Base-by-base conservation (phyloP, 35 echinoderm and acorn worm genomes). In the Holothuria glaberrima region DNA sequence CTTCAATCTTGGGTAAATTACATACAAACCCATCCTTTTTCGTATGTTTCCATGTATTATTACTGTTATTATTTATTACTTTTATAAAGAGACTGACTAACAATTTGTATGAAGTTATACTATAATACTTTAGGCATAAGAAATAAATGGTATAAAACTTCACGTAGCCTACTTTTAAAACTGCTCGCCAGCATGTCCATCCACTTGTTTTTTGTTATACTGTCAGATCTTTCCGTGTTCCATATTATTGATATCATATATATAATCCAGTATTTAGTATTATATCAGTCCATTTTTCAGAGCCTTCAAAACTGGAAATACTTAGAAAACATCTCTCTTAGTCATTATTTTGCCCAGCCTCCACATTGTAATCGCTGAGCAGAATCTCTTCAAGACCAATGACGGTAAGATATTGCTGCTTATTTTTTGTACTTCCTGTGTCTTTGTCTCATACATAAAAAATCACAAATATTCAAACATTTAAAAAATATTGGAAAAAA, bases 1-100 rank as follows among this genome's bases (percentile, higher is more conserved):
- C 61, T 65, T 65, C 61, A 65, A 65, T 65, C 61, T 65, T 65
- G 61, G 61, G 61, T 65, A 65, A 65, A 65, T 65, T 65, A 65
- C 61, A 65, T 65, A 65, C 17, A 65, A n/a, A 65, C 61, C 27
- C 61, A 65, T 65, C 61, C 61, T 65, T 65, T 65, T 65, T 65
- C 61, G 61, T 65, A 65, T 65, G 4, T 65, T 65, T 65, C 61
- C 4, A 65, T 65, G 61, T 65, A 6, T 28, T 65, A n/a, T 17
- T 65, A 65, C 61, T 65, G 61, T 65, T 65, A 65, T 65, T 65
- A 65, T 21, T 65, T 65, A 65, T 65, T 65, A 65, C 61, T 65
- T 65, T 65, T 65, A 65, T 65, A 65, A 65, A 65, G 61, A 65
- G 58, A 59, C 58, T 59, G 61, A 65, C 61, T 65, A 28, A 65